phyloP scores from a whole-genome alignment of 2,113 vertebrate species.

The Corydoras sp. region DNA sequence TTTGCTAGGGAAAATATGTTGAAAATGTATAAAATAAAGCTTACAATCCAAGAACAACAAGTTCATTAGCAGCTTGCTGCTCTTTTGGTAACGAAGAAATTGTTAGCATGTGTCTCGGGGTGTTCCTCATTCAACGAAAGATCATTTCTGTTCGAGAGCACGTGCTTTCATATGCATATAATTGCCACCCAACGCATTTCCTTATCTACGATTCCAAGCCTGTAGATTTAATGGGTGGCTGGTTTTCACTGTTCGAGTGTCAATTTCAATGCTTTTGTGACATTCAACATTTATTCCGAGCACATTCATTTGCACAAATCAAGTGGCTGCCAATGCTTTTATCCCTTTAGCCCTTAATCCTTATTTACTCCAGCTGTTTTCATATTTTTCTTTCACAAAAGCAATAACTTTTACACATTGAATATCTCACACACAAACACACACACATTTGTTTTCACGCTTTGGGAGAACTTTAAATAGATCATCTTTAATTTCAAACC shows the following conservation, averaged over 20 bases:
- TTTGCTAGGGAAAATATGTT: too few species aligned
- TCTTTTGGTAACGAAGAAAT: background rate
- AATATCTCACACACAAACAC: background rate
- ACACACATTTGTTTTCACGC: too few species aligned
- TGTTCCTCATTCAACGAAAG: background rate
- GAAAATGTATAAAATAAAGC: too few species aligned
- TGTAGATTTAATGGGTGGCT: slow-evolving; percentile 33
- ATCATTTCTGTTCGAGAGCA: slow-evolving; percentile 24
- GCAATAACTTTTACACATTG: slow-evolving; percentile 36
- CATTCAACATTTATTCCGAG: slow-evolving; percentile 35
- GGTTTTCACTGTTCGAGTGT: slow-evolving; percentile 32
- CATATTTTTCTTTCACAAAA: slow-evolving; percentile 29
- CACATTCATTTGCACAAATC: slow-evolving; percentile 43
- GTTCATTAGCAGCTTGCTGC: background rate
- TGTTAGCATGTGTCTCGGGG: background rate
- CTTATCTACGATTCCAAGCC: slow-evolving; percentile 35
- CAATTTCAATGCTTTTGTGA: slow-evolving; percentile 44
- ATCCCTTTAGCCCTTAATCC: slow-evolving; percentile 48
- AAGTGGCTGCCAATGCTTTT: slow-evolving; percentile 35
- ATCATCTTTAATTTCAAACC: too few species aligned
- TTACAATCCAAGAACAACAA: too few species aligned
- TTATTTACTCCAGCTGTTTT: slow-evolving; percentile 38
- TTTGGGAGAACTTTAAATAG: too few species aligned
- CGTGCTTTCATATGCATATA: slow-evolving; percentile 27
- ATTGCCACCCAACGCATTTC: slow-evolving; percentile 23